Percentiles rank a stretch among this genome's conserved stretches.
phyloP scores from a whole-genome alignment of 2,888 invertebrate genomes.

The Diaprepes abbreviatus region DNA sequence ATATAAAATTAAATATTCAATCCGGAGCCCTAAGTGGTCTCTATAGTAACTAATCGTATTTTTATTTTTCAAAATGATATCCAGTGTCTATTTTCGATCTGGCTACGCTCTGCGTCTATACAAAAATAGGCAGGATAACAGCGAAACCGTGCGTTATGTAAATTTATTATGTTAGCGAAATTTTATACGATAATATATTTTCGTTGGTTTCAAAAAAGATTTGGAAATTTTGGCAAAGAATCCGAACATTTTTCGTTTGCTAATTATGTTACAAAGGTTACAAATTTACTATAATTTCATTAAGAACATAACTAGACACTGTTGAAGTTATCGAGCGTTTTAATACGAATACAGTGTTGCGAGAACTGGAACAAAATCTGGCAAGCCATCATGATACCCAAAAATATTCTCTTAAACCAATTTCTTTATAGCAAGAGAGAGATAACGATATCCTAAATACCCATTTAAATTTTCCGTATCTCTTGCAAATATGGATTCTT shows the following conservation, averaged over 20 bases:
- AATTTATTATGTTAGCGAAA: constrained; percentile 51
- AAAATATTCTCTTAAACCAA: too few relatives aligned
- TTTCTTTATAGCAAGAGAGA: too few relatives aligned
- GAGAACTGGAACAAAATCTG: too few relatives aligned
- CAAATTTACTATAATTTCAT: constrained; percentile 8
- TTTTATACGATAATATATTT: constrained; percentile 49
- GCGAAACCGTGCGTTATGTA: constrained; percentile 38
- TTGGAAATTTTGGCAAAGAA: constrained; percentile 37
- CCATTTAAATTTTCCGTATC: too few relatives aligned
- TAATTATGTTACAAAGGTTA: constrained; percentile 14
- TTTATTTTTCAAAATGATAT: constrained; percentile 32
- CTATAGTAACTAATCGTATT: constrained; percentile 18
- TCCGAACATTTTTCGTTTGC: constrained; percentile 17
- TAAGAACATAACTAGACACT: too few relatives aligned
- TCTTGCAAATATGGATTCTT: too few relatives aligned
- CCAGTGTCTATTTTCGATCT: constrained; percentile 45
- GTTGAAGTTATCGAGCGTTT: too few relatives aligned
- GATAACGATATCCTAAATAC: too few relatives aligned
- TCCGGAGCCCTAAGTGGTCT: not conserved
- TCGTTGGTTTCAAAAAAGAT: constrained; percentile 29
- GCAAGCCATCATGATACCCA: too few relatives aligned
- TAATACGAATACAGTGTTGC: too few relatives aligned
- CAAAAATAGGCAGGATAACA: constrained; percentile 48
- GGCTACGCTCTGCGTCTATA: constrained; percentile 31
- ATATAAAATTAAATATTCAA: not conserved